Evolutionary conservation across 35 echinoderm and acorn worm genomes (phyloP).

Genomic region (Lytechinus variegatus): DNA sequence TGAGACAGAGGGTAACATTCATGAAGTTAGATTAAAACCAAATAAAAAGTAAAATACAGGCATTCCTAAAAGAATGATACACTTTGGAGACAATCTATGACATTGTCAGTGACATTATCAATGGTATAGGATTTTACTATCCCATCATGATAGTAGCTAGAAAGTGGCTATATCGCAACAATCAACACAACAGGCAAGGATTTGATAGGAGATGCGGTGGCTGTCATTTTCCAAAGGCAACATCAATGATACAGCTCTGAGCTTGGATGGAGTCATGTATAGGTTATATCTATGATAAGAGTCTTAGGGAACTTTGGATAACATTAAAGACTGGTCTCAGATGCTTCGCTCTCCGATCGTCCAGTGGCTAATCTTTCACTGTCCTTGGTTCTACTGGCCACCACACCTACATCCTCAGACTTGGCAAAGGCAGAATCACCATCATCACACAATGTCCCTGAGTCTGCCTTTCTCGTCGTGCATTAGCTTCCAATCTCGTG

Average conservation of each 20-base stretch:
- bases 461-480: not conserved
- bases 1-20: too few species aligned
- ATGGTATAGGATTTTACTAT: not conserved
- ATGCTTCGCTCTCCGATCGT: slow-evolving; percentile 36
- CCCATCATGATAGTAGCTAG: not conserved
- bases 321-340: slow-evolving; percentile 38
- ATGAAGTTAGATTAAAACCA: too few species aligned
- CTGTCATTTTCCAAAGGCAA: not conserved
- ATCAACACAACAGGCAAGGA: not conserved
- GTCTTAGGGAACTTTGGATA: not conserved
- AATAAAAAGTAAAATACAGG: too few species aligned
- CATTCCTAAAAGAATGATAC: too few species aligned
- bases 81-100: not conserved
- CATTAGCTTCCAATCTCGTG: not conserved
- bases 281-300: not conserved
- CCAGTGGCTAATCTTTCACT: not conserved
- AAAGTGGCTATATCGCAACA: not conserved
- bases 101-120: not conserved
- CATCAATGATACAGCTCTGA: not conserved
- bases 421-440: slow-evolving; percentile 25
- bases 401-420: not conserved
- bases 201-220: not conserved
- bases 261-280: not conserved
- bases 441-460: not conserved
- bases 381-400: not conserved